phyloP scores from a whole-genome alignment of 2,888 invertebrate genomes.

The Sicus ferrugineus region DNA sequence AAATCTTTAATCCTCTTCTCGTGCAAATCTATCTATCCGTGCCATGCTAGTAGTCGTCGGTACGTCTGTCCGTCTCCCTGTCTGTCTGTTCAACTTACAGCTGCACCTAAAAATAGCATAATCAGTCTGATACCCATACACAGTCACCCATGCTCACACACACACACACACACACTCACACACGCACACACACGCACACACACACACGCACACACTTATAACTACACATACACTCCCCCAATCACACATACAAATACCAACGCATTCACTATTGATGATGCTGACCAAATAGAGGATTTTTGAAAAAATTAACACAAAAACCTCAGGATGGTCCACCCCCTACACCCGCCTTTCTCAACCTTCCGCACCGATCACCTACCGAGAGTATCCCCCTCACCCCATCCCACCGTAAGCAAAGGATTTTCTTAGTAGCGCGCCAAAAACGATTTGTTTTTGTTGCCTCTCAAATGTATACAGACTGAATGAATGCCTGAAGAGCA shows the following conservation, averaged over 20 bases:
- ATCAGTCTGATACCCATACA: slow-evolving; percentile 17
- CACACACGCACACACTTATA: too few relatives aligned
- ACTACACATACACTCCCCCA: not conserved
- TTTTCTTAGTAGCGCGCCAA: slow-evolving; percentile 23
- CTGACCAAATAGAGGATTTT: slow-evolving; percentile 50
- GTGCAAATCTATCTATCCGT: slow-evolving; percentile 34
- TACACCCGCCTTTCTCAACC: not conserved
- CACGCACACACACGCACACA: slow-evolving; percentile 8
- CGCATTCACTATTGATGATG: slow-evolving; percentile 40
- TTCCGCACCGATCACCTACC: not conserved
- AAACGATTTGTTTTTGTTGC: slow-evolving; percentile 22
- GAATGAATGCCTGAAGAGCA: too few relatives aligned
- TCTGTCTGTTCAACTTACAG: not conserved
- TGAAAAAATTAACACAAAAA: slow-evolving; percentile 49
- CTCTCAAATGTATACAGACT: slow-evolving; percentile 2
- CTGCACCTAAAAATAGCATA: slow-evolving; percentile 16
- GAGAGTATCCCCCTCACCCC: not conserved
- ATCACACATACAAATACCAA: slow-evolving; percentile 11
- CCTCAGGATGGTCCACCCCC: slow-evolving; percentile 1
- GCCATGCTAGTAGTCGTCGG: too few relatives aligned
- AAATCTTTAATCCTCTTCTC: slow-evolving; percentile 37
- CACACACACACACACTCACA: slow-evolving; percentile 31
- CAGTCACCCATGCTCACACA: slow-evolving; percentile 13
- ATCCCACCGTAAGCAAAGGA: slow-evolving; percentile 24
- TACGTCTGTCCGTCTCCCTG: slow-evolving; percentile 15